Evolutionary conservation across 2,797 vertebrate genomes (phyloP).

Genomic region (Cichlasoma orientale): DNA sequence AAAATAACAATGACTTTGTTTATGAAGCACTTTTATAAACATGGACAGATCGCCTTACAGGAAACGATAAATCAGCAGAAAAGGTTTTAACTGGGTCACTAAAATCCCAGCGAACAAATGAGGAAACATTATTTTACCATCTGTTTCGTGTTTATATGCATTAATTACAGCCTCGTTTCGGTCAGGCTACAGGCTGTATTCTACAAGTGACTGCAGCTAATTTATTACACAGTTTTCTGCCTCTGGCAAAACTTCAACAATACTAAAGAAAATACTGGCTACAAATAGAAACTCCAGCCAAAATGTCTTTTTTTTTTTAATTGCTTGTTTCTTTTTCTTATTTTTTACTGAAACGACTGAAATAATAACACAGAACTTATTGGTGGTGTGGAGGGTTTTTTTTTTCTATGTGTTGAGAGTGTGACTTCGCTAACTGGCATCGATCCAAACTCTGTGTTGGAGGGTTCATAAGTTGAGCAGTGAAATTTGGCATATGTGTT

Average conservation of each 20-base stretch:
- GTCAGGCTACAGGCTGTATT: neutral
- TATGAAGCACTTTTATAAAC: neutral
- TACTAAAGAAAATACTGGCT: neutral
- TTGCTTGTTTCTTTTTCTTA: too few species aligned
- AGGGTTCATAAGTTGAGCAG: neutral
- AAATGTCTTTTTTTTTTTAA: neutral
- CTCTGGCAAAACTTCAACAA: neutral
- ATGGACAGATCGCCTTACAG: neutral
- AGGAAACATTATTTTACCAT: neutral
- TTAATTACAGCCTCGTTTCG: neutral
- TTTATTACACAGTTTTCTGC: neutral
- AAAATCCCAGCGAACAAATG: neutral
- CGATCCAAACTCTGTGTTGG: neutral
- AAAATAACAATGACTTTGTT: neutral
- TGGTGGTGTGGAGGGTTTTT: neutral
- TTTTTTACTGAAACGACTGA: neutral
- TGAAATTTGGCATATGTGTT: too few species aligned
- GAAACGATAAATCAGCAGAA: neutral
- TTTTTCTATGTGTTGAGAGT: neutral
- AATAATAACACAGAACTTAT: neutral
- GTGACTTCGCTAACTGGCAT: neutral
- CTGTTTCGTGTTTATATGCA: neutral
- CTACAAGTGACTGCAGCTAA: neutral
- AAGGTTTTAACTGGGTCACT: neutral
- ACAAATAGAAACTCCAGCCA: neutral